Evolutionary conservation across 1,140 invertebrate species (phyloP).

Genomic region (Charaxes varanes): DNA sequence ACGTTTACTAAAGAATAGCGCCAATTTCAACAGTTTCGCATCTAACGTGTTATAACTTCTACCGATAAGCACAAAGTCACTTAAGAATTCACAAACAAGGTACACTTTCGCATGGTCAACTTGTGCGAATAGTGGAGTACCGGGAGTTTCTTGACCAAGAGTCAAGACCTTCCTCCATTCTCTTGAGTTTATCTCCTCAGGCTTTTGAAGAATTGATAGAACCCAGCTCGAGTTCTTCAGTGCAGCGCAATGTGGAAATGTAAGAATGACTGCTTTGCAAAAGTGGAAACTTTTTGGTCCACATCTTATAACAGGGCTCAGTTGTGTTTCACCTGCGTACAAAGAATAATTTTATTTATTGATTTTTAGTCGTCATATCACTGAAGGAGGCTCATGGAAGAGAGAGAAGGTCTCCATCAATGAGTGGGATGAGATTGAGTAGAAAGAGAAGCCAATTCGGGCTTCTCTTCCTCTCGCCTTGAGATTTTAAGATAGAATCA

Average conservation of each 20-base stretch:
- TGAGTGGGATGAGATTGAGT: no score
- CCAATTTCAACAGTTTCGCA: slow-evolving; percentile 87
- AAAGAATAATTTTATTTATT: slow-evolving; percentile 13
- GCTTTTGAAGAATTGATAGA: slow-evolving; percentile 83
- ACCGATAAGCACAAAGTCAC: slow-evolving; percentile 91
- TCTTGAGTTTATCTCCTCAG: slow-evolving; percentile 72
- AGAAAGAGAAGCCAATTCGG: no score
- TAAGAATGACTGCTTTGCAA: slow-evolving; percentile 91
- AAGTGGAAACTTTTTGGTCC: slow-evolving; percentile 86
- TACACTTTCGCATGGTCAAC: slow-evolving; percentile 90
- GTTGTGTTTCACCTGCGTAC: slow-evolving; percentile 79
- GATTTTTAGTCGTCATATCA: neutral
- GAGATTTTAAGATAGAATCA: no score
- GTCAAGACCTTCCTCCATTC: slow-evolving; percentile 88
- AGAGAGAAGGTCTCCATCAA: no score
- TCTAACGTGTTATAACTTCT: slow-evolving; percentile 78
- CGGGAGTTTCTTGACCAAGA: slow-evolving; percentile 94
- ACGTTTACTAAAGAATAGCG: slow-evolving; percentile 85
- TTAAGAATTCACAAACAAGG: slow-evolving; percentile 90
- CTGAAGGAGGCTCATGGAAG: no score
- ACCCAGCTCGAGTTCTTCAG: slow-evolving; percentile 85
- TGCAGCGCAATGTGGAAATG: slow-evolving; percentile 92
- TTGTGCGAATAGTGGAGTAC: slow-evolving; percentile 94
- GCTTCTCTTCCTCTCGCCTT: no score
- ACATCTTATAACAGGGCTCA: slow-evolving; percentile 92